phyloP scores from a whole-genome alignment of 1,140 invertebrate species.

The Lepidurus couesii region DNA sequence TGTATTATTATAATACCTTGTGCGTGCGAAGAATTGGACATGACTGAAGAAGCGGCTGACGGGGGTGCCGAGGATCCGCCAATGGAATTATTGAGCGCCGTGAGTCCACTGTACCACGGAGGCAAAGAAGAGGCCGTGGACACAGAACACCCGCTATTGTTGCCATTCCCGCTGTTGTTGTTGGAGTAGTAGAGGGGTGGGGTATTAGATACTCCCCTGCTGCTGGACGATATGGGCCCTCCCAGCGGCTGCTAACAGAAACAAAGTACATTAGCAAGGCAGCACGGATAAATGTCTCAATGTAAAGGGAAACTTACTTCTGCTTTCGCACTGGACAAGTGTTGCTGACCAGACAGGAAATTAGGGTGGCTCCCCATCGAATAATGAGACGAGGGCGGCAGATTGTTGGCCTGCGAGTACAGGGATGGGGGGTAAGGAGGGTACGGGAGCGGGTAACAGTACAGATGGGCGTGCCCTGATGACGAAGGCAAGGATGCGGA shows the following conservation, averaged over 20 bases:
- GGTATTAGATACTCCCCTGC: not conserved
- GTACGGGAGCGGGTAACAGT: constrained; percentile 33
- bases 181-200: constrained; percentile 39
- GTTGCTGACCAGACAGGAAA: constrained; percentile 22
- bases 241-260: not conserved
- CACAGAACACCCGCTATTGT: constrained; percentile 59
- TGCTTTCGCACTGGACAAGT: constrained; percentile 25
- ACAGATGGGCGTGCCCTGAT: constrained; percentile 32
- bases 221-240: not conserved
- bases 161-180: constrained; percentile 75
- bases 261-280: not conserved
- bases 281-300: not conserved
- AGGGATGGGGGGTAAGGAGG: constrained; percentile 33
- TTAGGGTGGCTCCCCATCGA: not conserved
- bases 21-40: not conserved
- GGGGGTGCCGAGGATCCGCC: not conserved
- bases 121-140: constrained; percentile 45
- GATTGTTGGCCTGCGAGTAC: constrained; percentile 30
- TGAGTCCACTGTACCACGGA: constrained; percentile 11
- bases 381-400: not conserved
- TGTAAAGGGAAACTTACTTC: constrained; percentile 15
- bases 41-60: constrained; percentile 1
- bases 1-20: not conserved
- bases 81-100: not conserved
- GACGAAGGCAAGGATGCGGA: constrained; percentile 23